These are phyloP conservation scores for Sylvia atricapilla DNA, from an alignment of 2,113 vertebrate genomes.

Conservation along the genomic window DNA sequence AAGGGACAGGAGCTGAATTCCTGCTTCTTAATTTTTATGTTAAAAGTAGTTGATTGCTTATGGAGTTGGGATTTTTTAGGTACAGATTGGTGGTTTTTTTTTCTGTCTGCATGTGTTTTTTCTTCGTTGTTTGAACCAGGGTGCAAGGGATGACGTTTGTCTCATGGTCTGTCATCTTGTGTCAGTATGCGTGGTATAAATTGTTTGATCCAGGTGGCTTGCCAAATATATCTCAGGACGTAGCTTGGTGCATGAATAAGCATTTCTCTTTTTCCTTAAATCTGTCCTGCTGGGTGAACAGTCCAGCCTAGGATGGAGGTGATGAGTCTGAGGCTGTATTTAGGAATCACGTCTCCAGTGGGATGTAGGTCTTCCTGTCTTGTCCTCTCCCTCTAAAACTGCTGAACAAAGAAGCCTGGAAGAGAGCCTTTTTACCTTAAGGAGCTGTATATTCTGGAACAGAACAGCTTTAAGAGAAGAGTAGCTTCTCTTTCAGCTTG, in stretches of 20 bases:
- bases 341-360: neutral
- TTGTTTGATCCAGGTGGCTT: neutral
- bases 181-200: neutral
- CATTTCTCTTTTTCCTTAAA: neutral
- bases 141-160: accelerated
- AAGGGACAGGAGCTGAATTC: neutral
- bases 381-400: neutral
- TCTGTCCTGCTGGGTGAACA: neutral
- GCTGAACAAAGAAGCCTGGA: neutral
- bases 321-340: neutral
- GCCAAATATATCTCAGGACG: neutral
- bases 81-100: neutral
- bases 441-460: neutral
- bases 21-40: neutral
- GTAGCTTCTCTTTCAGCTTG: neutral
- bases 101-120: neutral
- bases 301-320: neutral
- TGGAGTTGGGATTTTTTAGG: neutral
- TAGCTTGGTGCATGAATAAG: neutral
- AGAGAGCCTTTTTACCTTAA: neutral
- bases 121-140: neutral
- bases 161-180: neutral
- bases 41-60: neutral
- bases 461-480: neutral
- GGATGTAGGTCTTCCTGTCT: neutral